phyloP scores from a whole-genome alignment of 1,140 invertebrate genomes.

The Atta colombica region DNA sequence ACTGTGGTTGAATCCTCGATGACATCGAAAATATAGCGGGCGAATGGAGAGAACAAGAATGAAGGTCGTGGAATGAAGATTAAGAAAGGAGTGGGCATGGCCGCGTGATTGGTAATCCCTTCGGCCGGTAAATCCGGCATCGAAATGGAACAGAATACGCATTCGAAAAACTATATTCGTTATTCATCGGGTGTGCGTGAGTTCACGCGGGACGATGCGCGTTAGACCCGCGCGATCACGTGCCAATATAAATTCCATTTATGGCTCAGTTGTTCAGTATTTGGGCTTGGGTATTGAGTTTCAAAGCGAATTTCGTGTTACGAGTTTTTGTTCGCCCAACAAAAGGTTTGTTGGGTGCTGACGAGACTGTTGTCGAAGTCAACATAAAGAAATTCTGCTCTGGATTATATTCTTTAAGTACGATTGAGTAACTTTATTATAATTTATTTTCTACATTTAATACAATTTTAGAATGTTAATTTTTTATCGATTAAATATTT shows the following conservation, averaged over 20 bases:
- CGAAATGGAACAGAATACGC: slow-evolving; percentile 53
- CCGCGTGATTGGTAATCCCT: slow-evolving; percentile 60
- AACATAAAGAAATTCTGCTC: background rate
- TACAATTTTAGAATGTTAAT: slow-evolving; percentile 2
- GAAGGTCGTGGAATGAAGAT: slow-evolving; percentile 55
- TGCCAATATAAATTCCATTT: slow-evolving; percentile 63
- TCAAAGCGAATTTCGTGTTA: slow-evolving; percentile 45
- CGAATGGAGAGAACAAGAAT: background rate
- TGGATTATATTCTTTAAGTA: background rate
- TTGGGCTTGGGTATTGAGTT: slow-evolving; percentile 31
- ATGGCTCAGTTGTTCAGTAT: slow-evolving; percentile 14
- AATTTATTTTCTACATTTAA: background rate
- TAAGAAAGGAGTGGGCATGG: slow-evolving; percentile 41
- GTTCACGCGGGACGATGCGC: slow-evolving; percentile 31
- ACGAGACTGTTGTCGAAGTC: slow-evolving; percentile 14
- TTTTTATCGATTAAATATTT: background rate
- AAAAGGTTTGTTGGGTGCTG: background rate
- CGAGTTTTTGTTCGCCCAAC: background rate
- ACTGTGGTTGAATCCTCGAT: slow-evolving; percentile 33
- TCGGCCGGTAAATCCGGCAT: slow-evolving; percentile 53
- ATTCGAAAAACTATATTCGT: slow-evolving; percentile 53
- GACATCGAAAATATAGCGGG: slow-evolving; percentile 35
- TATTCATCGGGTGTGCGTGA: slow-evolving; percentile 48
- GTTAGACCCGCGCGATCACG: slow-evolving; percentile 50
- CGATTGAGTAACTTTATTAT: background rate